Evolutionary conservation across 2,888 invertebrate species (phyloP).

Genomic region (Amphipyra tragopoginis): DNA sequence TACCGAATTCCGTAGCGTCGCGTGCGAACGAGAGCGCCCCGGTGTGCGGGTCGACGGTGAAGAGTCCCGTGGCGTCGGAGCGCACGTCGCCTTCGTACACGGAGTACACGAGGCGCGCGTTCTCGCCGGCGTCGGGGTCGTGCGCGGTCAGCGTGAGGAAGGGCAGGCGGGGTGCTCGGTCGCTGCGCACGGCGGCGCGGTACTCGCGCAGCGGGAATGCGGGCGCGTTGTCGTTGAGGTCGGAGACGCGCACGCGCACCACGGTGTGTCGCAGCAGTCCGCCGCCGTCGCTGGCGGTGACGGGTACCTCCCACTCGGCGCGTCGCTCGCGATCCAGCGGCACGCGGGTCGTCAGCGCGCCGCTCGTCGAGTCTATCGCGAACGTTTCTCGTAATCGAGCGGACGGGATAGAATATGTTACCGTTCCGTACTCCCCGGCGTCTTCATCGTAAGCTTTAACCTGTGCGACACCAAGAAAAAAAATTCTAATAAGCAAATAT

Average conservation of each 20-base stretch:
- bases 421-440: constrained; percentile 93
- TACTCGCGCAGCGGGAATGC: constrained; percentile 94
- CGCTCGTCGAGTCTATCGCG: constrained; percentile 92
- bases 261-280: constrained; percentile 93
- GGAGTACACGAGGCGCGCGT: constrained; percentile 93
- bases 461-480: constrained; percentile 62
- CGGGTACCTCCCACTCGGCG: constrained; percentile 90
- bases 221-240: constrained; percentile 96
- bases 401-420: constrained; percentile 95
- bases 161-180: constrained; percentile 74
- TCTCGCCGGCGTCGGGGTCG: constrained; percentile 94
- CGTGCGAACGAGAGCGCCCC: constrained; percentile 93
- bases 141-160: constrained; percentile 88
- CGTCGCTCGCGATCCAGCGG: constrained; percentile 94
- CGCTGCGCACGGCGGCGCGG: constrained; percentile 92
- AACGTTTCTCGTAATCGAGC: constrained; percentile 93
- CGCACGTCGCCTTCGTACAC: constrained; percentile 91
- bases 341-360: constrained; percentile 92
- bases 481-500: no score
- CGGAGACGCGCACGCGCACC: constrained; percentile 94
- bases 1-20: constrained; percentile 89
- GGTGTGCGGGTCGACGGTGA: constrained; percentile 93
- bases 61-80: constrained; percentile 91
- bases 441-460: constrained; percentile 95
- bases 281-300: constrained; percentile 95